Percentiles rank a stretch among this genome's conserved stretches.
Evolutionary conservation across 1,140 invertebrate species (phyloP).

Genomic region (Mactra quadrangularis): DNA sequence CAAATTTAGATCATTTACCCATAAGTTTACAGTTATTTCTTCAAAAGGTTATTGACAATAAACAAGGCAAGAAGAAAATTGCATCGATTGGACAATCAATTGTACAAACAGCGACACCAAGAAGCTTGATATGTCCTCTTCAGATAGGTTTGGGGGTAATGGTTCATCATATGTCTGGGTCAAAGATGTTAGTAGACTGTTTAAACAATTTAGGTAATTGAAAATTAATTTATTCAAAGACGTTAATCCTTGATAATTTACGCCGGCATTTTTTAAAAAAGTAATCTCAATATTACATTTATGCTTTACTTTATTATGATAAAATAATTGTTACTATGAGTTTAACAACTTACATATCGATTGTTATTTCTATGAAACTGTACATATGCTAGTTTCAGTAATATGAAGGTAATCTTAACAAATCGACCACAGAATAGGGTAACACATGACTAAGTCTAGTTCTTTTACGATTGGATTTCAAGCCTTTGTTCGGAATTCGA

Average conservation of each 20-base stretch:
- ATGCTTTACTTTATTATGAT: neutral
- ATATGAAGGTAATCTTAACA: too few species aligned
- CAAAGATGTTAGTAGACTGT: slow-evolving; percentile 59
- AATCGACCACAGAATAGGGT: too few species aligned
- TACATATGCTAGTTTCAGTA: too few species aligned
- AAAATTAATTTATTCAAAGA: too few species aligned
- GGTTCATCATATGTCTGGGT: slow-evolving; percentile 65
- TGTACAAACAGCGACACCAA: slow-evolving; percentile 62
- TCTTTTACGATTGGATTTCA: too few species aligned
- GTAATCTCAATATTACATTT: neutral
- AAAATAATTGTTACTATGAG: neutral
- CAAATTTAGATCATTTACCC: slow-evolving; percentile 44
- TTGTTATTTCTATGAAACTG: too few species aligned
- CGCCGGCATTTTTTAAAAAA: slow-evolving; percentile 3
- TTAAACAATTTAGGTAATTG: slow-evolving; percentile 27
- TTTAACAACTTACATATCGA: neutral
- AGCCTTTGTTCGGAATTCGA: too few species aligned
- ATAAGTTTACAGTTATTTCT: slow-evolving; percentile 41
- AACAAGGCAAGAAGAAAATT: slow-evolving; percentile 24
- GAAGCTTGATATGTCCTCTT: slow-evolving; percentile 52
- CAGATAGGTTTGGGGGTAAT: slow-evolving; percentile 64
- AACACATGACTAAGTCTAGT: too few species aligned
- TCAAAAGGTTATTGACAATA: neutral
- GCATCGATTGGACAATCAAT: slow-evolving; percentile 67
- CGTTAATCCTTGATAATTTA: neutral